These are phyloP conservation scores for Megalurothrips usitatus DNA, from an alignment of 2,888 invertebrate genomes.

Conservation along the genomic window DNA sequence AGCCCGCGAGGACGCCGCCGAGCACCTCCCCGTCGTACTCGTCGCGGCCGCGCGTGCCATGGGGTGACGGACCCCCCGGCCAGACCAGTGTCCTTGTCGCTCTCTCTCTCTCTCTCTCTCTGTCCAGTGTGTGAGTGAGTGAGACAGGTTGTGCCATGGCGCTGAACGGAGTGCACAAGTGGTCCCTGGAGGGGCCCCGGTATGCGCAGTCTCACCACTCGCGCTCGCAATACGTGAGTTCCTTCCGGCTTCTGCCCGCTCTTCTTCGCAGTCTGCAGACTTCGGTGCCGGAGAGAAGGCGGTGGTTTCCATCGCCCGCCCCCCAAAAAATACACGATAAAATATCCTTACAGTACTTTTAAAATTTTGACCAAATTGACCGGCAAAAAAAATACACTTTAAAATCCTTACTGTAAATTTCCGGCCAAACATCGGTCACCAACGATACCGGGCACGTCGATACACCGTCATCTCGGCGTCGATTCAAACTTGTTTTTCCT, in stretches of 20 bases:
- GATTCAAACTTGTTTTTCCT: no score
- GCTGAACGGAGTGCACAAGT: constrained; percentile 10
- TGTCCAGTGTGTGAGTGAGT: background rate
- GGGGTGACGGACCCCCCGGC: background rate
- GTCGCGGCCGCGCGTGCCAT: background rate
- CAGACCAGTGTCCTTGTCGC: background rate
- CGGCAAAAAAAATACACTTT: no score
- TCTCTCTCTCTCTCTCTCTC: background rate
- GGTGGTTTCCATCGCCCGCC: no score
- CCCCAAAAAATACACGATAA: no score
- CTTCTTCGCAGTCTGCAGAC: no score
- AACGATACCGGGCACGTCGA: no score
- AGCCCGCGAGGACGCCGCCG: background rate
- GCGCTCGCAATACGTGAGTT: background rate
- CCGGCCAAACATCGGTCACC: no score
- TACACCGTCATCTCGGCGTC: no score
- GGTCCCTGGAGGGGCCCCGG: background rate
- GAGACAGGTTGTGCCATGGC: background rate
- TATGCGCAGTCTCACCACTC: constrained; percentile 2
- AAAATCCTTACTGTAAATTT: no score
- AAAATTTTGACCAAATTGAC: no score
- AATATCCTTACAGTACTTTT: no score
- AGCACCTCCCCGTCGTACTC: background rate
- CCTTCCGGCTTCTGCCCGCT: background rate
- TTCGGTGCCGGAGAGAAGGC: no score